A percentile compares a stretch with the other conserved stretches of the same genome.
Evolutionary conservation across 2,113 vertebrate genomes (phyloP).

Genomic region (Cyanoderma ruficeps): DNA sequence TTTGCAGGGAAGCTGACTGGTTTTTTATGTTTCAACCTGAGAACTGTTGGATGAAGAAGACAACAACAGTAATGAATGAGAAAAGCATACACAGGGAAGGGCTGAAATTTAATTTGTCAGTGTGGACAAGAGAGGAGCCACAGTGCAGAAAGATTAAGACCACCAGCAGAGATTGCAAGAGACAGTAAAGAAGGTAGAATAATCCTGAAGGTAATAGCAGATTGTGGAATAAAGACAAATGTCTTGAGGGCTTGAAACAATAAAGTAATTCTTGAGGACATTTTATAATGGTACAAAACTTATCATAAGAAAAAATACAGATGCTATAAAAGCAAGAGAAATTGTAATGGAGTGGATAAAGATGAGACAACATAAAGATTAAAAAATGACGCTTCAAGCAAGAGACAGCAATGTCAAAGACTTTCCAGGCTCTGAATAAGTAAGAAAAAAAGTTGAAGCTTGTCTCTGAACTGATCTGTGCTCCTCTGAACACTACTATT

Average conservation of each 20-base stretch:
- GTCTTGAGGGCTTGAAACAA: constrained; percentile 47
- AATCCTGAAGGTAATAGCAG: constrained; percentile 37
- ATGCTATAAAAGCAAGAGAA: constrained; percentile 35
- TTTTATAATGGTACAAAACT: constrained; percentile 57
- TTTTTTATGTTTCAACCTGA: neutral
- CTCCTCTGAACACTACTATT: neutral
- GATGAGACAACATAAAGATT: constrained; percentile 55
- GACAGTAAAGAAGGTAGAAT: neutral
- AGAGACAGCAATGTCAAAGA: constrained; percentile 27
- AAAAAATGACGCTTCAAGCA: constrained; percentile 54
- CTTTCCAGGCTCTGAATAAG: constrained; percentile 10
- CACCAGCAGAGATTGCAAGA: neutral
- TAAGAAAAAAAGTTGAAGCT: constrained; percentile 9
- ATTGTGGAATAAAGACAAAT: constrained; percentile 42
- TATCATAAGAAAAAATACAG: constrained; percentile 57
- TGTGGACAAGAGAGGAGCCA: neutral
- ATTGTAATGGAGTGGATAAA: constrained; percentile 28
- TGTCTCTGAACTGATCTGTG: constrained; percentile 27
- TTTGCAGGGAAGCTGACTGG: neutral
- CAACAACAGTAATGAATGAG: neutral
- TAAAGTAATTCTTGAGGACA: constrained; percentile 61
- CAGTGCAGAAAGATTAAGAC: neutral
- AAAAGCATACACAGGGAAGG: neutral
- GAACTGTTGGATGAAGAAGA: neutral
- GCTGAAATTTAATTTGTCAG: neutral